phyloP scores from a whole-genome alignment of 2,797 vertebrate genomes.

The Aythya fuligula region DNA sequence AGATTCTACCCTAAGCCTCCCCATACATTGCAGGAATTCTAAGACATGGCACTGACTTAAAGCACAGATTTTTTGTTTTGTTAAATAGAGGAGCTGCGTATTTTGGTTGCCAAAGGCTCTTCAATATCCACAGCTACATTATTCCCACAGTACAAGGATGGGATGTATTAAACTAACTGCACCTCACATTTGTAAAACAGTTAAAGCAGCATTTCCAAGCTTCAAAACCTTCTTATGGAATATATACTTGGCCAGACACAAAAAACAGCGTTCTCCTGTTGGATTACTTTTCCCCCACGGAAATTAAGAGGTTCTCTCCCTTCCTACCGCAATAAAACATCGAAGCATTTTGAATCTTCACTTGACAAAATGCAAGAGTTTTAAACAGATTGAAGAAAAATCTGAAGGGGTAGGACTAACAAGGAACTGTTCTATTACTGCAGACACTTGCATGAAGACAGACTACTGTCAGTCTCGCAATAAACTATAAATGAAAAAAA shows the following conservation, averaged over 20 bases:
- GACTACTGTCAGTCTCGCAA: background rate
- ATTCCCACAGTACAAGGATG: background rate
- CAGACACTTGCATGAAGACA: background rate
- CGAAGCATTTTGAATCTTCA: background rate
- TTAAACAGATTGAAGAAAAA: background rate
- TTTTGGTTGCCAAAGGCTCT: background rate
- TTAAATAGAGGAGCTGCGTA: background rate
- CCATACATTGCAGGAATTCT: background rate
- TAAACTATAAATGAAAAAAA: background rate
- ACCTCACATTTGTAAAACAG: background rate
- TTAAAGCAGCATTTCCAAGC: background rate
- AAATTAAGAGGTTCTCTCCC: background rate
- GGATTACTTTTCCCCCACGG: background rate
- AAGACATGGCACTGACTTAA: background rate
- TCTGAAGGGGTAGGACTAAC: background rate
- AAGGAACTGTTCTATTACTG: background rate
- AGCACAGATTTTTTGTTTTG: background rate
- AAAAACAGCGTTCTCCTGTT: background rate
- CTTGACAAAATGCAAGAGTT: background rate
- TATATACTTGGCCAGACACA: background rate
- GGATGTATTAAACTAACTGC: background rate
- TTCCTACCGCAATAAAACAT: background rate
- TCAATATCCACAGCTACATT: background rate
- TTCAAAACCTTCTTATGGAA: background rate
- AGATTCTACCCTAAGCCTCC: background rate